These are phyloP conservation scores for Strigops habroptila DNA, from an alignment of 2,113 vertebrate genomes.

Conservation along the genomic window DNA sequence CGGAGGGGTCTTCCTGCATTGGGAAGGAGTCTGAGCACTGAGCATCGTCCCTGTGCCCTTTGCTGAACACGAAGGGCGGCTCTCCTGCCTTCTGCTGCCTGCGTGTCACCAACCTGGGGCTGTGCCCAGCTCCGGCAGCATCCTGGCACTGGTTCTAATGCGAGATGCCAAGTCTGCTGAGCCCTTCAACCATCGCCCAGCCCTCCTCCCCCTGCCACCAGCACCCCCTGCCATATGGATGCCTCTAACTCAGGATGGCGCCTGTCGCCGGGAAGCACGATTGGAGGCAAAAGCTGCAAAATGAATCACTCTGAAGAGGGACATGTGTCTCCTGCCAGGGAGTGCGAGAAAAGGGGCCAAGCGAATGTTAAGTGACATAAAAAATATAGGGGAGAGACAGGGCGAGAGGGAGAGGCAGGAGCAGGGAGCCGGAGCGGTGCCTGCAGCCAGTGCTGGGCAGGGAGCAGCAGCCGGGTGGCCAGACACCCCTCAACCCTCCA, in stretches of 20 bases:
- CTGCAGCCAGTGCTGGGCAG: background rate
- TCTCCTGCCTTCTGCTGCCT: slow-evolving; percentile 58
- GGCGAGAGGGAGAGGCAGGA: background rate
- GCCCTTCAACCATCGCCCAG: background rate
- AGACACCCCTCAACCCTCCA: background rate
- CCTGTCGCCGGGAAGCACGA: slow-evolving; percentile 5
- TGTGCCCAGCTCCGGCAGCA: slow-evolving; percentile 50
- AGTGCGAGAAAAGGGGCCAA: slow-evolving; percentile 12
- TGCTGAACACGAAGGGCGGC: slow-evolving; percentile 20
- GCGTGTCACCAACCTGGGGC: slow-evolving; percentile 21
- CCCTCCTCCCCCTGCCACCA: background rate
- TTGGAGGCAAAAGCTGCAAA: background rate
- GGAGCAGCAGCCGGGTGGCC: background rate
- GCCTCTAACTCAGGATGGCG: background rate
- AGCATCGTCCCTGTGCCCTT: background rate
- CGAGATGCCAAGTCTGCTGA: slow-evolving; percentile 47
- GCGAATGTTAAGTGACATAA: slow-evolving; percentile 58
- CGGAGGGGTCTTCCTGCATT: rapidly evolving
- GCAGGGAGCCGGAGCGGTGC: background rate
- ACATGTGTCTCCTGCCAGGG: slow-evolving; percentile 70
- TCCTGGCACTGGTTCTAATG: slow-evolving; percentile 31
- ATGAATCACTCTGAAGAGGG: slow-evolving; percentile 55
- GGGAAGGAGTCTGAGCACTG: rapidly evolving
- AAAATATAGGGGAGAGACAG: slow-evolving; percentile 34
- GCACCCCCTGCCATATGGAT: slow-evolving; percentile 60